Conservation (phyloP, 2,888 invertebrate genomes). For the Drosophila pullipes region DNA sequence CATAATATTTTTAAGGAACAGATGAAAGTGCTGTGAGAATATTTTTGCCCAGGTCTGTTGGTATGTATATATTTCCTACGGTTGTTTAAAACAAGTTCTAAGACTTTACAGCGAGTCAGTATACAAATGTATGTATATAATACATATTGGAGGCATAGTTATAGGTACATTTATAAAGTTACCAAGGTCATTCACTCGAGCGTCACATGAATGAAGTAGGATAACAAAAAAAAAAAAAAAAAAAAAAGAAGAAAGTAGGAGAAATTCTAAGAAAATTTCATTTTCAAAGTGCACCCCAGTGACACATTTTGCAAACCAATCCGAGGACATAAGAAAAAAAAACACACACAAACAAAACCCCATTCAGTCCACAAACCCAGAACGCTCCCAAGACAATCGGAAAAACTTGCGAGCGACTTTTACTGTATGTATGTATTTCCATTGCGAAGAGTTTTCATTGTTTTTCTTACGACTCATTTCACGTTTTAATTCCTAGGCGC, state of each 20-base stretch:
- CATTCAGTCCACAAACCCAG: constrained; percentile 14
- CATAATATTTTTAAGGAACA: background rate
- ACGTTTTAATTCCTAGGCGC: constrained; percentile 81
- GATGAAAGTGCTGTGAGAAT: background rate
- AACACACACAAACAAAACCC: background rate
- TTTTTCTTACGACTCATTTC: constrained; percentile 82
- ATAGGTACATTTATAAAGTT: constrained; percentile 18
- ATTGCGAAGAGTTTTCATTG: constrained; percentile 73
- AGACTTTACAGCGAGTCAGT: constrained; percentile 10
- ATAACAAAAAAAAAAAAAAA: constrained; percentile 8
- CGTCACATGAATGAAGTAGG: constrained; percentile 36
- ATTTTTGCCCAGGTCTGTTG: background rate
- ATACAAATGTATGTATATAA: background rate
- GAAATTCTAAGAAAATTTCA: constrained; percentile 68
- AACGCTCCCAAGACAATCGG: constrained; percentile 69
- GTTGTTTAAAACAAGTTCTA: constrained; percentile 3
- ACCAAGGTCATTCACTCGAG: constrained; percentile 50
- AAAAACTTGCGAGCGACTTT: constrained; percentile 70
- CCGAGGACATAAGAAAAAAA: constrained; percentile 6
- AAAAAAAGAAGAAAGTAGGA: constrained; percentile 13
- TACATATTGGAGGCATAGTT: constrained; percentile 13
- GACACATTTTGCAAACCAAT: constrained; percentile 72
- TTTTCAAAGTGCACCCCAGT: constrained; percentile 82
- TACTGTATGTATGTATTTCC: constrained; percentile 35
- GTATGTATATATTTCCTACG: background rate